Base-by-base conservation (phyloP, 1,140 invertebrate genomes). In the Acromyrmex heyeri region DNA sequence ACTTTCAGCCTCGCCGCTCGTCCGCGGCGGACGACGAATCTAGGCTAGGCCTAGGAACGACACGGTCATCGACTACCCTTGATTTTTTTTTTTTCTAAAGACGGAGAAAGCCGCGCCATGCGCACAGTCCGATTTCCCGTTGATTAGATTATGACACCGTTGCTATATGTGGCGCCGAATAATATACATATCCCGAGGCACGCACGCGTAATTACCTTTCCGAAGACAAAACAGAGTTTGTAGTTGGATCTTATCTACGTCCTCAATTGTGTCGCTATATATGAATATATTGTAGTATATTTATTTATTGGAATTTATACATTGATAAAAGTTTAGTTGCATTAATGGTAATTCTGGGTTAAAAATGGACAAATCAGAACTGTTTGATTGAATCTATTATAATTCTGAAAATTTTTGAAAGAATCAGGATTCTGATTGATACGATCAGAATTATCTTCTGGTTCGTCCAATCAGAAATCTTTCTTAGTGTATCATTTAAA, bases 41-140 rank as follows among this genome's bases (percentile, higher is more conserved):
- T 93, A 93, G 92, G 91, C 88, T 92, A 92, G 92, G 87, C 86
- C 91, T 86, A 88, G 70, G 86, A 91, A 87, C 87, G 91, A 88
- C 87, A 87, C 89, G 89, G 87, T 90, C 91, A 91, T 91, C 90
- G 82, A 88, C 87, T 86, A 90, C 89, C 89, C 91, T 86, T 89
- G 67, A 88, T 91, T 90, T 87, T 91, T 91, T 30, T 88, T 87
- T 90, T 87, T 90, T 57, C 75, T 67, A 79, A 85, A 86, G 70
- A 89, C 77, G 87, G 89, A 91, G 90, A 91, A 91, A 91, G 89
- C 89, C 73, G 83, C 78, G 21, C 50, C 48, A 7, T 59, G 18
- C 34, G 76, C 38, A 53, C 48, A 83, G 24, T 85, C 73, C 70
- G 64, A 59, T 69, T 69, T 78, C 65, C 30, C 50, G 62, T 78